These are phyloP conservation scores for Tachina grossa DNA, from an alignment of 2,888 invertebrate genomes.

Conservation along the genomic window DNA sequence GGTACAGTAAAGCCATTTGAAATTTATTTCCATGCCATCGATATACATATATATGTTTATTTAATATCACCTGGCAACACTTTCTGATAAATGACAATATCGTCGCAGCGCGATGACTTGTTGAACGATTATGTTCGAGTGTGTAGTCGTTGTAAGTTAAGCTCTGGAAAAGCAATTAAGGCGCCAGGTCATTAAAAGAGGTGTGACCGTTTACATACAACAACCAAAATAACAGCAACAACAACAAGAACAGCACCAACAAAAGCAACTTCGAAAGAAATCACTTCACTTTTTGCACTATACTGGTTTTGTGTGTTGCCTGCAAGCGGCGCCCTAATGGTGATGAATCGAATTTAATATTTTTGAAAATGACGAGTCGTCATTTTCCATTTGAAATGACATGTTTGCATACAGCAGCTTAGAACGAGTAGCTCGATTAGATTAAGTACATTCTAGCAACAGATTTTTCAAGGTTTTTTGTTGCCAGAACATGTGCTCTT, in stretches of 20 bases:
- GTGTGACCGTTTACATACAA: conserved; percentile 70
- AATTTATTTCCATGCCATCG: not conserved
- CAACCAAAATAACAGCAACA: conserved; percentile 6
- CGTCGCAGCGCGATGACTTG: conserved; percentile 30
- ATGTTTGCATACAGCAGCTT: conserved; percentile 37
- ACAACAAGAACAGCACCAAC: conserved; percentile 21
- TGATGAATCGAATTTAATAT: conserved; percentile 68
- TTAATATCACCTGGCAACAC: conserved; percentile 36
- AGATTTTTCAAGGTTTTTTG: conserved; percentile 54
- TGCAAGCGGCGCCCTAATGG: conserved; percentile 69
- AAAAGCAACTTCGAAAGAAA: conserved; percentile 33
- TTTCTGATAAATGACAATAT: not conserved
- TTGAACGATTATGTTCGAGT: conserved; percentile 6
- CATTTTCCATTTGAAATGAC: conserved; percentile 38
- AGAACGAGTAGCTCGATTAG: conserved; percentile 48
- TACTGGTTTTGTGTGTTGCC: conserved; percentile 53
- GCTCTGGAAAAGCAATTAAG: conserved; percentile 66
- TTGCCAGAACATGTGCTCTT: not conserved
- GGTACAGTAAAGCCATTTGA: no score
- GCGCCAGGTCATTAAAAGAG: conserved; percentile 71
- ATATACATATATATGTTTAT: not conserved
- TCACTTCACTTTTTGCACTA: conserved; percentile 25
- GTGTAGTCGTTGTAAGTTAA: conserved; percentile 19
- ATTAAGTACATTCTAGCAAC: conserved; percentile 29
- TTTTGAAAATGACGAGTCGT: conserved; percentile 46